Evolutionary conservation across 2,888 invertebrate species (phyloP), one percentile per base, ranked within the genome.

Genomic region (Pocota personata): DNA sequence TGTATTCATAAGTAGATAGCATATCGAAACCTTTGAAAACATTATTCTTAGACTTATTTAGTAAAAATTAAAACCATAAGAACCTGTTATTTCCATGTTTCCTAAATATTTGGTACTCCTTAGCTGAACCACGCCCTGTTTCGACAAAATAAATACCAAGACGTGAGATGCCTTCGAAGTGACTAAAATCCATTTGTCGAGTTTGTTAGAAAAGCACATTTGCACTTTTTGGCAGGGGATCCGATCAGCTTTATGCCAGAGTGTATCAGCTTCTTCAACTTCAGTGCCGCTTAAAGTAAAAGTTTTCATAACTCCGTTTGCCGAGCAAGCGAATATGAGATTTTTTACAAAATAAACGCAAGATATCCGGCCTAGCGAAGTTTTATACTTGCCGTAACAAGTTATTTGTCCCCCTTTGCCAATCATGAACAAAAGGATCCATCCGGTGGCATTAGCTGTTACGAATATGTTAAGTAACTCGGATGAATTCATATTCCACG

Each of bases 221-320:
- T 88, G 55, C 6, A 89, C 89, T 52, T 89, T 84, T 12, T 89
- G 90, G 35, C 90, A 87, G 0, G 88, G 87, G 87, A 92, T 89
- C 30, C 89, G 89, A 89, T 92, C 92, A 0, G 88, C 62, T 32
- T 88, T 90, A 14, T 78, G 79, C 91, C 91, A 92, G 3, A 92
- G 80, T n/a, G 87, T 88, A 6, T 89, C 89, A 0, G 89, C 52
- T 50, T 90, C 75, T 2, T 21, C 24, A 0, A 91, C 24, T 14
- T 35, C 32, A 3, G 46, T 66, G 4, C 52, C 73, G 3, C 48
- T 60, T 0, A 89, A 58, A 57, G 87, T 87, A 37, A 90, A 90
- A 5, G 91, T 58, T 57, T 89, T 88, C 0, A 92, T 87, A 3
- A 89, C 86, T 0, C 92, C 92, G n/a, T 73, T 84, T 4, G 66